These are phyloP conservation scores for Pygocentrus nattereri DNA, from an alignment of 2,797 vertebrate genomes.

Conservation along the genomic window DNA sequence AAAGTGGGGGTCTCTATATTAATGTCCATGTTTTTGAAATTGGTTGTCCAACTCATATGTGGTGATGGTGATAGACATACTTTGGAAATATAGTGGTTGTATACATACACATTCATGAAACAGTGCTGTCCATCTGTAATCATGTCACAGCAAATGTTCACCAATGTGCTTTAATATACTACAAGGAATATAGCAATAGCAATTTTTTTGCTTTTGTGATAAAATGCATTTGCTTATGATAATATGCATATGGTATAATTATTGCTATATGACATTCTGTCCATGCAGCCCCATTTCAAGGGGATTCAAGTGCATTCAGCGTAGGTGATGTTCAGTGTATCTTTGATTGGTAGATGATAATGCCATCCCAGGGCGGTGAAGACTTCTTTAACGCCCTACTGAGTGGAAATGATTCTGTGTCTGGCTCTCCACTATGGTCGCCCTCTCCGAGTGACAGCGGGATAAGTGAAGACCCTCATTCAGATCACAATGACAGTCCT, in stretches of 20 bases:
- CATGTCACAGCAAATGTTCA: neutral
- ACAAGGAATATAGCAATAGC: neutral
- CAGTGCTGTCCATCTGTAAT: too few relatives aligned
- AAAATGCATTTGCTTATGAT: too few relatives aligned
- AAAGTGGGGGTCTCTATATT: too few relatives aligned
- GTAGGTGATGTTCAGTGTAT: conserved; percentile 20
- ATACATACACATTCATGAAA: too few relatives aligned
- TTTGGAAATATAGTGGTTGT: too few relatives aligned
- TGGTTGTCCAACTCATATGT: too few relatives aligned
- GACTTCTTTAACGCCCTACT: conserved; percentile 77
- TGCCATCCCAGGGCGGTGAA: conserved; percentile 56
- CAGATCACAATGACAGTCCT: conserved; percentile 91
- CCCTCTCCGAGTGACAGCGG: conserved; percentile 91
- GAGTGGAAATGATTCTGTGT: conserved; percentile 70
- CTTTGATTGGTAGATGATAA: conserved; percentile 67
- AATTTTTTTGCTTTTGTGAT: too few relatives aligned
- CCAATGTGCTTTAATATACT: neutral
- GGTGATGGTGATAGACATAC: too few relatives aligned
- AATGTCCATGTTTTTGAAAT: too few relatives aligned
- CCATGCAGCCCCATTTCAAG: too few relatives aligned
- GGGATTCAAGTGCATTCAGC: neutral
- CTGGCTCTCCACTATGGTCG: conserved; percentile 85
- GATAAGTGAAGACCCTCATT: conserved; percentile 88
- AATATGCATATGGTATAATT: too few relatives aligned
- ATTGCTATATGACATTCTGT: too few relatives aligned